Evolutionary conservation across 2,888 invertebrate genomes (phyloP), one percentile per base, ranked within the genome.

Genomic region (Palloptera scutellata): DNA sequence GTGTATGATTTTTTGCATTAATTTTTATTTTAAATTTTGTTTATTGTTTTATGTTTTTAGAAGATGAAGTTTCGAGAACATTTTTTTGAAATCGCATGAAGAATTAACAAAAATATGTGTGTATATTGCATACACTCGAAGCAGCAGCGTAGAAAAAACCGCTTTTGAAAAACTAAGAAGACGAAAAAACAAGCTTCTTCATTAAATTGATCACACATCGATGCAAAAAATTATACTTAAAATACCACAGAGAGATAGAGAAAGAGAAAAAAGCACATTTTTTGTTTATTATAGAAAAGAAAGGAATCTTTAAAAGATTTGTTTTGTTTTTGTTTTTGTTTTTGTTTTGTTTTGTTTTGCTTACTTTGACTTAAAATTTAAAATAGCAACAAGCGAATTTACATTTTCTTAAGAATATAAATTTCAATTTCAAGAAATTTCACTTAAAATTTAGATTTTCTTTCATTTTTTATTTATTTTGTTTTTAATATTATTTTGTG

Each of bases 331-430:
- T 65, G 55, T 54, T 51, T 66, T 59, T 19, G 48, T 64, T 30
- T 65, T 70, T n/a, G n/a, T n/a, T n/a, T 65, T 59, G 53, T 51
- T 66, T 59, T 19, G 48, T 64, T 30, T 65, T 70, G 70, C 64
- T 63, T 15, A 70, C 68, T 69, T 71, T 65, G 72, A 71, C 71
- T 71, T 71, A 72, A 72, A 70, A 70, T 63, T 68, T 73, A 67
- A 72, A 78, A 80, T 79, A 80, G 80, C 81, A 80, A 80, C 80
- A 80, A 80, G 80, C 80, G 73, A 78, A 79, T 79, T 73, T 80
- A 79, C 79, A 79, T 76, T 66, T 67, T 70, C 55, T 65, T 30
- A 30, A 30, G 30, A 30, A 30, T 30, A 30, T 30, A 30, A 30
- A 30, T 30, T 30, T 30, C 30, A 30, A 6, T 30, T 30, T 30